These are phyloP conservation scores for Luscinia megarhynchos DNA, from an alignment of 2,797 vertebrate genomes.

Conservation along the genomic window DNA sequence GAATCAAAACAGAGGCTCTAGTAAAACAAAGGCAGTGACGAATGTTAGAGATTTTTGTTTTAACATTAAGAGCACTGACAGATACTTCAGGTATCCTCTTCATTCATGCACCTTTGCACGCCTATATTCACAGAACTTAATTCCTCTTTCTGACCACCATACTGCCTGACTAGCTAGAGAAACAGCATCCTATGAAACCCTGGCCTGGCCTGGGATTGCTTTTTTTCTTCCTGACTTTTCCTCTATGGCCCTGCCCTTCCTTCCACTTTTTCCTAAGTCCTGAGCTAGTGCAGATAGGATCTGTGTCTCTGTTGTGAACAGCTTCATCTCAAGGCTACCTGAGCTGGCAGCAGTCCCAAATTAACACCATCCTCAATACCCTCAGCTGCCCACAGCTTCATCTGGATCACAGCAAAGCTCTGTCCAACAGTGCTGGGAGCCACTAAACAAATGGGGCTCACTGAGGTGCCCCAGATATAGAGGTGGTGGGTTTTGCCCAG, in stretches of 20 bases:
- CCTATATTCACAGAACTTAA: not conserved
- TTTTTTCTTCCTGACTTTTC: not conserved
- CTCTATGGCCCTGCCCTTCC: not conserved
- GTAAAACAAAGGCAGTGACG: not conserved
- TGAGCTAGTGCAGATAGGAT: not conserved
- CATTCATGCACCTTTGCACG: not conserved
- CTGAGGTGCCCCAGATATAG: not conserved
- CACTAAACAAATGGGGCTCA: not conserved
- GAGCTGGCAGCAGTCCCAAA: not conserved
- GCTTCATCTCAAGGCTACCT: not conserved
- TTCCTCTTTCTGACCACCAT: not conserved
- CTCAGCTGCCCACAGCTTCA: not conserved
- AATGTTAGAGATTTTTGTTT: not conserved
- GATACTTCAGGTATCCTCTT: not conserved
- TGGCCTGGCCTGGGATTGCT: not conserved
- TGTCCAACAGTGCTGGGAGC: not conserved
- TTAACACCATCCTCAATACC: not conserved
- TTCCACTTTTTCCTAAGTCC: not conserved
- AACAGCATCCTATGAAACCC: not conserved
- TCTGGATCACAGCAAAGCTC: not conserved
- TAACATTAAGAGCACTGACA: not conserved
- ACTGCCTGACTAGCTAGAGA: not conserved
- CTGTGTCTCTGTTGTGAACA: not conserved
- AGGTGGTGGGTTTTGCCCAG: not conserved
- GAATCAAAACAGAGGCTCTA: not conserved